phyloP scores from a whole-genome alignment of 2,888 invertebrate genomes.

The Drosophila barbarae region DNA sequence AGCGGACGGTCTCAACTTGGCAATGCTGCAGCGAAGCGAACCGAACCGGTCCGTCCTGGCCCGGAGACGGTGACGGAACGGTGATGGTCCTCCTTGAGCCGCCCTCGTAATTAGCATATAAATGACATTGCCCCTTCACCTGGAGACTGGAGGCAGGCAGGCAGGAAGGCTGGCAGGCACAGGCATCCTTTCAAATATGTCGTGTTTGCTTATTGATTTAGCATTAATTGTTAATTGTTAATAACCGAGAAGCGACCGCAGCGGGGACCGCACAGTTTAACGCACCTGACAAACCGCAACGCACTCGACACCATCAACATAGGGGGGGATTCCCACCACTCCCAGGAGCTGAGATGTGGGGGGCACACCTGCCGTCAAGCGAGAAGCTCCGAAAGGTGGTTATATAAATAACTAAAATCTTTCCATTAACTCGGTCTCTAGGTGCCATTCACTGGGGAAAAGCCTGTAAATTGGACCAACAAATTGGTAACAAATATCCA shows the following conservation, averaged over 20 bases:
- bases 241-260: constrained; percentile 53
- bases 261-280: constrained; percentile 43
- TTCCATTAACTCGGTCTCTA: constrained; percentile 3
- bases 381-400: background rate
- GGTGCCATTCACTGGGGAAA: background rate
- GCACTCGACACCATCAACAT: constrained; percentile 26
- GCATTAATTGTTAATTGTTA: constrained; percentile 73
- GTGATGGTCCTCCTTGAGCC: constrained; percentile 24
- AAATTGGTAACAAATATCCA: background rate
- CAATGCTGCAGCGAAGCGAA: constrained; percentile 9
- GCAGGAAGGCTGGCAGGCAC: background rate
- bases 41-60: background rate
- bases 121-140: constrained; percentile 54
- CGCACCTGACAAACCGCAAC: constrained; percentile 43
- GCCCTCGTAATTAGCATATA: constrained; percentile 65
- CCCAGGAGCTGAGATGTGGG: background rate
- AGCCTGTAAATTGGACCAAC: background rate
- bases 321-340: background rate
- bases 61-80: background rate
- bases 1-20: constrained; percentile 22
- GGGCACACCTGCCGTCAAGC: constrained; percentile 11
- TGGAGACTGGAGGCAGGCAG: background rate
- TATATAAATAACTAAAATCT: constrained; percentile 24
- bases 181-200: constrained; percentile 29
- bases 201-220: constrained; percentile 64